Base-by-base conservation (phyloP, 2,113 vertebrate genomes). In the Istiophorus platypterus region DNA sequence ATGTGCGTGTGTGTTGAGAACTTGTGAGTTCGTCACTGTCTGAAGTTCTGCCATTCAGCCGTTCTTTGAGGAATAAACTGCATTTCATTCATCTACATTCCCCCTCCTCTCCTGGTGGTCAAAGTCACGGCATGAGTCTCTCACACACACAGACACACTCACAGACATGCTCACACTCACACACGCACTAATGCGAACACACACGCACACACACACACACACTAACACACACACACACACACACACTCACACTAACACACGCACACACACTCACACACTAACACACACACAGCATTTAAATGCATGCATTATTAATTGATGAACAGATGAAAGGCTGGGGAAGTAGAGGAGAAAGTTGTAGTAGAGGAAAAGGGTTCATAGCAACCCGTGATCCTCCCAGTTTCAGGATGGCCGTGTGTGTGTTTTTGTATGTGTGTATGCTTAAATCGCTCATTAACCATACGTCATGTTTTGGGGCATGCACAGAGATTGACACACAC, bases 221-320 rank as follows among this genome's bases (percentile, higher is more conserved):
- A n/a, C n/a, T n/a, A n/a, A n/a, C n/a, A 34, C 31, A 39, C 37
- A 39, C 9, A 56, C 88, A 41, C 18, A 1, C 31, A 22, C 78
- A 51, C 68, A n/a, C 45, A 31, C 34, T 41, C 72, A 51, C 49
- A 66, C 58, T 62, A 66, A 49, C 78, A 29, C 61, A 64, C 68
- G 75, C 74, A 52, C 45, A 57, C 61, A 59, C 66, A 77, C 37
- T 18, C 29, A 17, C 69, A 51, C 14, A 59, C 59, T 24, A 22
- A n/a, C n/a, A n/a, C n/a, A n/a, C n/a, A n/a, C n/a, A n/a, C n/a
- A n/a, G 24, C 45, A 3, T 58, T 22, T 64, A 39, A 78, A 76
- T 42, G 27, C 80, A 88, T 90, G 24, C 71, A 85, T 92, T 82
- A 90, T 91, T 85, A 80, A 91, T 81, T 66, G 74, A 80, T 62